Percentiles rank a stretch among this genome's conserved stretches.
Evolutionary conservation across 1,140 invertebrate species (phyloP).

Genomic region (Thalassaphorura encarpata): DNA sequence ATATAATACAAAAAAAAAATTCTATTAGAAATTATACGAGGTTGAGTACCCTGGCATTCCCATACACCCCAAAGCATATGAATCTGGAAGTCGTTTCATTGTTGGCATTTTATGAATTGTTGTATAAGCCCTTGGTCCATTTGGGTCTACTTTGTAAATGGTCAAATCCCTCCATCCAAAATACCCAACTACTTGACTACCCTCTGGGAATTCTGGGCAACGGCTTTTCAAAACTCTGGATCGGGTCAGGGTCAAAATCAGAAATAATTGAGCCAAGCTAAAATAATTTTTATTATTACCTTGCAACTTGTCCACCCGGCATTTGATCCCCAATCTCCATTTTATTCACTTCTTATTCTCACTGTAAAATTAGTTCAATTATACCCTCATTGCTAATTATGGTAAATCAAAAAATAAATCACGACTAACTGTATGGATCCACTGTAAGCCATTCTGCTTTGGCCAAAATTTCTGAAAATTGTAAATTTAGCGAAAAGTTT

Average conservation of each 20-base stretch:
- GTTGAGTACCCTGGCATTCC: constrained; percentile 36
- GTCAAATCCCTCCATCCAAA: constrained; percentile 54
- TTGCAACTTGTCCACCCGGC: constrained; percentile 28
- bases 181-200: constrained; percentile 45
- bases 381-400: too few relatives aligned
- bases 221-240: constrained; percentile 46
- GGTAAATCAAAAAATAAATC: too few relatives aligned
- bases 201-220: constrained; percentile 49
- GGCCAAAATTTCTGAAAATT: constrained; percentile 48
- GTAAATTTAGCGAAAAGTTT: not conserved
- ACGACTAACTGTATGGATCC: constrained; percentile 62
- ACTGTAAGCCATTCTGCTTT: constrained; percentile 56
- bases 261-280: not conserved
- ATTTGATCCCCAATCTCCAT: constrained; percentile 15
- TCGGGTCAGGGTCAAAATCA: not conserved
- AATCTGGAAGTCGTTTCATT: constrained; percentile 45
- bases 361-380: too few relatives aligned
- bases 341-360: constrained; percentile 40
- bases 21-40: not conserved
- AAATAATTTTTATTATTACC: constrained; percentile 15
- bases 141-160: constrained; percentile 26
- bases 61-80: constrained; percentile 47
- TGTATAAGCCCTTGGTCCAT: not conserved
- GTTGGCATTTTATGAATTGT: constrained; percentile 43
- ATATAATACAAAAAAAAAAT: not conserved